Base-by-base conservation (phyloP, 2,888 invertebrate species). In the Dilophus febrilis region DNA sequence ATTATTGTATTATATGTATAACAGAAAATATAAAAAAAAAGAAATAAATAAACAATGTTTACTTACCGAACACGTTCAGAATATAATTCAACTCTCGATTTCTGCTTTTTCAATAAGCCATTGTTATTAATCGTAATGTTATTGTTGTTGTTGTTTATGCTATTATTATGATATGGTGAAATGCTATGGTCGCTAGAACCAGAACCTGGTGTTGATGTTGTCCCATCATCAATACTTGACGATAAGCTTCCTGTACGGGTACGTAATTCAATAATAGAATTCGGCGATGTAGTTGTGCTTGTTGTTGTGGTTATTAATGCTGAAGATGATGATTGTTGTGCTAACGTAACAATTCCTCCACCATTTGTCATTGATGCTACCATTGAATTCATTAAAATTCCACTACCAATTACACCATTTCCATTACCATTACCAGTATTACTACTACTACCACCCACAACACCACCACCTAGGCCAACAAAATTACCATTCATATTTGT, bases 21-120 rank as follows among this genome's bases (percentile, higher is more conserved):
- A 22, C 4, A 22, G 8, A 22, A 22, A 22, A 22, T 8, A 4
- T 22, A 22, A 36, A 36, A 28, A 4, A 30, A 30, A 14, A 28
- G 18, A 31, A 6, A n/a, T 19, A 30, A 38, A 31, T 8, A 12
- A 19, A 18, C 16, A 14, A 11, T 31, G 14, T 31, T 4, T 32
- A 66, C 80, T 77, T 57, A 86, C 85, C 85, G 74, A 59, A 80
- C 72, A 55, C 80, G 71, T 57, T 85, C 83, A 42, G 82, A 77
- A 56, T 81, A 71, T 51, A 82, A 71, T 56, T 86, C 85, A 45
- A 77, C 69, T 58, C 80, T 82, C 52, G 74, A 74, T 64, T 80
- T 77, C 64, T 79, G 79, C 67, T 80, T 60, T 46, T 58, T 36
- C 11, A 35, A 31, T 27, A 35, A 16, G 22, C 43, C 40, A 14